Percentiles rank a stretch among this genome's conserved stretches.
Evolutionary conservation across 1,140 invertebrate genomes (phyloP).

Genomic region (Calliphora vicina): DNA sequence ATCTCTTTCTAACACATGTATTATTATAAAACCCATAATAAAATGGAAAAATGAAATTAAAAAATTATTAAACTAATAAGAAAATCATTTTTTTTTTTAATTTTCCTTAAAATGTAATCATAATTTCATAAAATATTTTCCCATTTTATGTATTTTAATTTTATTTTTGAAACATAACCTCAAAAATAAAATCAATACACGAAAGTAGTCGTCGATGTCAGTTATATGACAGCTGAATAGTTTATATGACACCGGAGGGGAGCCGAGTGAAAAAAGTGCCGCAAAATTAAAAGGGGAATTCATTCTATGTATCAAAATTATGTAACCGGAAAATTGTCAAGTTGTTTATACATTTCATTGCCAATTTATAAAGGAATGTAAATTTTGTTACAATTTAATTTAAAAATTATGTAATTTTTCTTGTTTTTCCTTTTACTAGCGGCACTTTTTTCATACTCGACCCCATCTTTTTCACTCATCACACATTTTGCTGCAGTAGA

Average conservation of each 20-base stretch:
- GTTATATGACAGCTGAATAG: conserved; percentile 11
- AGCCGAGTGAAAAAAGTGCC: not conserved
- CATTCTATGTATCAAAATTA: not conserved
- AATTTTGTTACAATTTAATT: not conserved
- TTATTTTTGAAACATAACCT: conserved; percentile 37
- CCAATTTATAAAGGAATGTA: not conserved
- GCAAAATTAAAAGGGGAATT: not conserved
- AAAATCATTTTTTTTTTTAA: not conserved
- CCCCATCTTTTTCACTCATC: not conserved
- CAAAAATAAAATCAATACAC: conserved; percentile 31
- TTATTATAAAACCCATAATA: not conserved
- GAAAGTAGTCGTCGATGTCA: not conserved
- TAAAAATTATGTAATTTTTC: conserved; percentile 12
- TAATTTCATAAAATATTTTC: not conserved
- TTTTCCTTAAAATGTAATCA: not conserved
- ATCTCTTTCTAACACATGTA: not conserved
- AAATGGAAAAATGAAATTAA: not conserved
- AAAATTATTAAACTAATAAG: not conserved
- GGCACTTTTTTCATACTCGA: not conserved
- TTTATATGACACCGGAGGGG: not conserved
- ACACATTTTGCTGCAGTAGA: not conserved
- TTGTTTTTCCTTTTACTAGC: not conserved
- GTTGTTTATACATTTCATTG: conserved; percentile 16
- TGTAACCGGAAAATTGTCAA: conserved; percentile 22
- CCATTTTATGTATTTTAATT: too few species aligned